Evolutionary conservation across 1,140 invertebrate genomes (phyloP).

Genomic region (Zophobas morio): DNA sequence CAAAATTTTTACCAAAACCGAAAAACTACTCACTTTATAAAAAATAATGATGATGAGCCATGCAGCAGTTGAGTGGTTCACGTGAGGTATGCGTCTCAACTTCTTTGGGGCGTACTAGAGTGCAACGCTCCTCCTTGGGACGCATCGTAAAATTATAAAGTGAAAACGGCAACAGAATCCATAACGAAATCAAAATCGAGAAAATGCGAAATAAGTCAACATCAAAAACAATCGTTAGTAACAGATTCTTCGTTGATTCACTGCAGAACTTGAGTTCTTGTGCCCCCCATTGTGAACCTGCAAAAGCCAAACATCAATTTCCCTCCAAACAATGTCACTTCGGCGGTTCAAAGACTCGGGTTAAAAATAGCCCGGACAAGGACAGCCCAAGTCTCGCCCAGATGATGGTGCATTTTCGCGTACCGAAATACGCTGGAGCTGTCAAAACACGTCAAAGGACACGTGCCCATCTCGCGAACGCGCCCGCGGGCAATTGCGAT

Average conservation of each 20-base stretch:
- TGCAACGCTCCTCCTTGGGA: conserved; percentile 8
- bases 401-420: conserved; percentile 12
- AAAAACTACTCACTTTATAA: conserved; percentile 35
- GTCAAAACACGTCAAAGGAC: conserved; percentile 15
- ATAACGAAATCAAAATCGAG: conserved; percentile 25
- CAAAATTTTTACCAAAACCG: too few species aligned
- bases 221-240: conserved; percentile 38
- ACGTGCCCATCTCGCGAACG: conserved; percentile 5
- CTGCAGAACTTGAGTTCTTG: conserved; percentile 28
- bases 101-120: conserved; percentile 26
- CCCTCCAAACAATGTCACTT: conserved; percentile 19
- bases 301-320: conserved; percentile 34
- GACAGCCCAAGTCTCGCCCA: conserved; percentile 31
- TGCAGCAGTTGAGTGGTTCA: conserved; percentile 47
- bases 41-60: conserved; percentile 41
- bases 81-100: conserved; percentile 39
- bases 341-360: conserved; percentile 21
- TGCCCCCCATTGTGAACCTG: conserved; percentile 46
- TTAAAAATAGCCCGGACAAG: conserved; percentile 33
- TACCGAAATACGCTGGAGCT: conserved; percentile 5
- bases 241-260: conserved; percentile 33
- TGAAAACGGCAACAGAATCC: conserved; percentile 7
- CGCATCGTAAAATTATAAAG: conserved; percentile 38
- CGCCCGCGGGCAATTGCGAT: too few species aligned
- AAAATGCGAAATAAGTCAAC: conserved; percentile 37